Conservation (phyloP, 2,888 invertebrate genomes). For the Chymomyza amoena region DNA sequence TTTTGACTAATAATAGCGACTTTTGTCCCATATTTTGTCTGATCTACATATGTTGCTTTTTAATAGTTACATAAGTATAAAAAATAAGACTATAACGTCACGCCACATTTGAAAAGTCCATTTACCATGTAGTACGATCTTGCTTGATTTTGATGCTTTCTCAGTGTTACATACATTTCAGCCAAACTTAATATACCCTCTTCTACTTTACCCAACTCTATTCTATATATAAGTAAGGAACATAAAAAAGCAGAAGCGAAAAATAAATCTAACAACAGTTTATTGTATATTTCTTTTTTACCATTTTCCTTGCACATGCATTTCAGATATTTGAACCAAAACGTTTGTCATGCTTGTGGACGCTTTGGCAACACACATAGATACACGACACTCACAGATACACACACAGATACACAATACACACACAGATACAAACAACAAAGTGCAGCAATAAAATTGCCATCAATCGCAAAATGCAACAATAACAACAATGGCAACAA, state of each 20-base stretch:
- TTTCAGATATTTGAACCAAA: conserved; percentile 33
- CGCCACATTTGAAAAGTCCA: too few relatives aligned
- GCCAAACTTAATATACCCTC: too few relatives aligned
- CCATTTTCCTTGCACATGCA: conserved; percentile 45
- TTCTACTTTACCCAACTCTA: too few relatives aligned
- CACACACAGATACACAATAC: conserved; percentile 33
- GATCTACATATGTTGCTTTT: too few relatives aligned
- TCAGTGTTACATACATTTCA: too few relatives aligned
- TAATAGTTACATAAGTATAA: too few relatives aligned
- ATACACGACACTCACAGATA: conserved; percentile 16
- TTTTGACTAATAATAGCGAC: too few relatives aligned
- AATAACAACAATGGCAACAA: conserved; percentile 19
- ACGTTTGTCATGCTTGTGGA: conserved; percentile 45
- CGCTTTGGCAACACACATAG: conserved; percentile 19
- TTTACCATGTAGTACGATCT: too few relatives aligned
- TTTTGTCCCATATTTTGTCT: too few relatives aligned
- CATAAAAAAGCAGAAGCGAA: background rate
- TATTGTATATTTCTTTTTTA: conserved; percentile 44
- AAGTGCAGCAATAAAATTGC: conserved; percentile 63
- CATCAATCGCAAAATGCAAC: conserved; percentile 57
- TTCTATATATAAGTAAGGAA: conserved; percentile 9
- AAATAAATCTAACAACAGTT: conserved; percentile 9
- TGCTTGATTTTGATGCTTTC: too few relatives aligned
- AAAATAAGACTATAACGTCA: too few relatives aligned
- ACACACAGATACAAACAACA: conserved; percentile 44